Percentiles rank a stretch among this genome's conserved stretches.
Conservation (phyloP, 2,888 invertebrate genomes). For the Aspidiotus destructor region DNA sequence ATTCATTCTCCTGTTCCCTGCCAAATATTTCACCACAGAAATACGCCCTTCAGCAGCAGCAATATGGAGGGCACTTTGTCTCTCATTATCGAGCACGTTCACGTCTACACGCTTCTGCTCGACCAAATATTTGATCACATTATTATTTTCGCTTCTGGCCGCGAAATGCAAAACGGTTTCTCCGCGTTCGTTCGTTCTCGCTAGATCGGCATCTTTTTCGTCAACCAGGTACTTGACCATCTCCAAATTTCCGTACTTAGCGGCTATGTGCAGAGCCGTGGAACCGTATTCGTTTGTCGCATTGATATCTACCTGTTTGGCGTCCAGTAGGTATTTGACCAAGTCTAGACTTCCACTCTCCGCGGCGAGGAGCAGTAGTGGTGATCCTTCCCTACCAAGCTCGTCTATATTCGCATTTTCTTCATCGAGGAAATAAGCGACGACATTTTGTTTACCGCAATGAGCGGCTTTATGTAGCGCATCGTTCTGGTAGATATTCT, state of each 20-base stretch:
- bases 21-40: neutral
- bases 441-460: too few species aligned
- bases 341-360: neutral
- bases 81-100: neutral
- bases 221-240: neutral
- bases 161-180: neutral
- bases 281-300: neutral
- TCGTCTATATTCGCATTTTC: too few species aligned
- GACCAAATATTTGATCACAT: neutral
- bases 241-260: neutral
- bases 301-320: neutral
- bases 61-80: neutral
- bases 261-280: neutral
- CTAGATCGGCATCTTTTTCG: neutral
- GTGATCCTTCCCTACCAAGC: neutral
- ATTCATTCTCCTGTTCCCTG: neutral
- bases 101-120: neutral
- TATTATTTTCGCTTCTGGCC: neutral
- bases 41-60: neutral
- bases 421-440: too few species aligned
- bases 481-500: too few species aligned
- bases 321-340: neutral
- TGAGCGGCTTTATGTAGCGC: too few species aligned
- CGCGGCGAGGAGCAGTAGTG: neutral
- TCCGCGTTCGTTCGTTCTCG: too few species aligned